A percentile compares a stretch with the other conserved stretches of the same genome.
Conservation (phyloP, 92 coral and sea anemone genomes). For the Bergia puertoricense region DNA sequence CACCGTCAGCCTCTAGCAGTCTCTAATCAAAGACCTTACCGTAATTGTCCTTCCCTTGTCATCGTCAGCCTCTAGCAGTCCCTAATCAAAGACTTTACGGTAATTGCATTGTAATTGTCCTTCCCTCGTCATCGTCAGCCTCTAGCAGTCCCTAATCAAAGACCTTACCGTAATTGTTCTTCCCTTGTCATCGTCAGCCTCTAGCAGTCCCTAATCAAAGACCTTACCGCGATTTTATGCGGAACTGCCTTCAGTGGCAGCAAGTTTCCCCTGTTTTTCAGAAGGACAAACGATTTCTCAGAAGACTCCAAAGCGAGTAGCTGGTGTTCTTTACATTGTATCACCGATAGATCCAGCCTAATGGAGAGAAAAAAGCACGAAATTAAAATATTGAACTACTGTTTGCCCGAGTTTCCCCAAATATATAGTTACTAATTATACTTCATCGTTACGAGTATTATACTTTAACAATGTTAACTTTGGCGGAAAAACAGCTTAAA, state of each 20-base stretch:
- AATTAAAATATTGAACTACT: neutral
- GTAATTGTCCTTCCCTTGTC: too few relatives aligned
- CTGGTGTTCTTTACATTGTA: slow-evolving; percentile 49
- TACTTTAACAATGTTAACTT: neutral
- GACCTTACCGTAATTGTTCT: neutral
- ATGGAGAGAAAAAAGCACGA: neutral
- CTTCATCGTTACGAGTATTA: neutral
- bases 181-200: too few relatives aligned
- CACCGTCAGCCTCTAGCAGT: too few relatives aligned
- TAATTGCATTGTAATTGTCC: too few relatives aligned
- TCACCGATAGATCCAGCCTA: slow-evolving; percentile 46
- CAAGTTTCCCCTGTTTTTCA: slow-evolving; percentile 43
- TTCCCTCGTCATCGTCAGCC: too few relatives aligned
- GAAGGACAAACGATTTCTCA: slow-evolving; percentile 53
- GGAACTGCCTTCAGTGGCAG: slow-evolving; percentile 50
- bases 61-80: too few relatives aligned
- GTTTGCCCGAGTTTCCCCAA: neutral
- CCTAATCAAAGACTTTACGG: too few relatives aligned
- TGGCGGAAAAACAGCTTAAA: neutral
- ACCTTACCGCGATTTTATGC: slow-evolving; percentile 45
- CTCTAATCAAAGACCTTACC: too few relatives aligned
- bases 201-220: neutral
- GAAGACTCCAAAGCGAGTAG: slow-evolving; percentile 48
- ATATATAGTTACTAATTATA: too few relatives aligned
- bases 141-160: neutral